Conservation (phyloP, 2,113 vertebrate genomes). For the Otocyon megalotis region DNA sequence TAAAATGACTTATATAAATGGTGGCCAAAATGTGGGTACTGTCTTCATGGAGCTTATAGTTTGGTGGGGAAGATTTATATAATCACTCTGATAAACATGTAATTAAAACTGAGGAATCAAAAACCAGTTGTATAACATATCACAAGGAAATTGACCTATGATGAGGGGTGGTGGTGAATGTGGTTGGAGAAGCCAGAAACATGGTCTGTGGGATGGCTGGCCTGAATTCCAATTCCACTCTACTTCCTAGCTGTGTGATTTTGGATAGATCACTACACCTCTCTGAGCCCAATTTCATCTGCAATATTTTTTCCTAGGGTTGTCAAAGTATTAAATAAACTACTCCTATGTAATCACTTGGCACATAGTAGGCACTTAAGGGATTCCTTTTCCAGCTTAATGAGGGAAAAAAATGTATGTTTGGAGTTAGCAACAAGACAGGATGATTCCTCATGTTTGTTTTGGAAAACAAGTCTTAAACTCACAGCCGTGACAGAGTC, state of each 20-base stretch:
- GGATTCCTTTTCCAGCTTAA: not conserved
- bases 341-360: not conserved
- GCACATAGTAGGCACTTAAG: conserved; percentile 21
- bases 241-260: not conserved
- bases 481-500: conserved; percentile 22
- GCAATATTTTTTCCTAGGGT: not conserved
- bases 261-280: not conserved
- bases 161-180: no score
- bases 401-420: not conserved
- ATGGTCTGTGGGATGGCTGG: not conserved
- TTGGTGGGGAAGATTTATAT: not conserved
- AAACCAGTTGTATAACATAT: not conserved
- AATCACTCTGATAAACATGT: not conserved
- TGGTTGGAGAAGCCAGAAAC: not conserved
- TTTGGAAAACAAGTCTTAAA: conserved; percentile 69
- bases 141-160: not conserved
- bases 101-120: not conserved
- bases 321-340: not conserved
- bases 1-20: not conserved
- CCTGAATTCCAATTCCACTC: not conserved
- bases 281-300: not conserved
- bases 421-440: conserved; percentile 22
- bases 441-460: conserved; percentile 45
- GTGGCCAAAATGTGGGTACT: not conserved
- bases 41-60: not conserved